Evolutionary conservation across 1,140 invertebrate species (phyloP), one percentile per base, ranked within the genome.

Genomic region (Limonius californicus): DNA sequence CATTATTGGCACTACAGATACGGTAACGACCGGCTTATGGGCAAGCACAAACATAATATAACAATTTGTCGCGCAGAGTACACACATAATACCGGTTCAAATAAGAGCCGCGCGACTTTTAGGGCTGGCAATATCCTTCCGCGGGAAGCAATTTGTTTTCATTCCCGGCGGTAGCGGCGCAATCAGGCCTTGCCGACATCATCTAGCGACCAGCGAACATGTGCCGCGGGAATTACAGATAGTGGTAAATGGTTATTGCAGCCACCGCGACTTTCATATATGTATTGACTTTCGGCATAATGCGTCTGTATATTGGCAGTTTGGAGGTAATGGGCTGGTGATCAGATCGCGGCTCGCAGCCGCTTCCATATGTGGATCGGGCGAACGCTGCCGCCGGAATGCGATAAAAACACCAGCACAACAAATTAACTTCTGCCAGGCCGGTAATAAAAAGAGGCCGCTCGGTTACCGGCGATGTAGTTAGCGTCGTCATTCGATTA

Each of bases 171-270:
- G 65, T 68, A 62, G 63, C 39, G 61, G 59, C 55, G 68, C 72
- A 73, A 73, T 73, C 70, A 73, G 69, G 62, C 70, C 20, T 62
- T 62, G 61, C 68, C 67, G 66, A 70, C 70, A 67, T 70, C 68
- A 66, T 67, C 65, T 70, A 58, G 61, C 61, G 63, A 65, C 63
- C 69, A 61, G 57, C 62, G 62, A 68, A 70, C 64, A 67, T 61
- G 62, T 62, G 64, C 65, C 67, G 68, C 67, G 70, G 70, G 71
- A 72, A 72, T 73, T 65, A 66, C 68, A 70, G 70, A 71, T 73
- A 71, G 71, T 71, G 64, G 70, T 72, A 73, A 73, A 73, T 72
- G 69, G 70, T 73, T 72, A 73, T 73, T 73, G 72, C 72, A 54
- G 53, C 32, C 62, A 60, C 56, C 63, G 57, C 62, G 62, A 61